A percentile compares a stretch with the other conserved stretches of the same genome.
Evolutionary conservation across 2,113 vertebrate genomes (phyloP).

Genomic region (Sinocyclocheilus grahami): DNA sequence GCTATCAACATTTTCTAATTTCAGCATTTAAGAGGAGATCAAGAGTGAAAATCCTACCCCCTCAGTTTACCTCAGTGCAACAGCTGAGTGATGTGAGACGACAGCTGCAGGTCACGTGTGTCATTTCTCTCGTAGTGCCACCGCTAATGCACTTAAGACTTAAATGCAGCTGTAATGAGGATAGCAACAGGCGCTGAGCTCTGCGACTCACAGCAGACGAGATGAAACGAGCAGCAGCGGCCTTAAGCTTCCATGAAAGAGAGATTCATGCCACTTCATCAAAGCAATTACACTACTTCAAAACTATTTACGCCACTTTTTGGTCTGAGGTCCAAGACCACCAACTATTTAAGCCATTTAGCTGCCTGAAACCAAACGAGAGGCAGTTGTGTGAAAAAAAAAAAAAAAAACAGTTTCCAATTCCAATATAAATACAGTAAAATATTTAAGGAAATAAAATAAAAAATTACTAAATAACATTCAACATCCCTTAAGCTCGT

Average conservation of each 20-base stretch:
- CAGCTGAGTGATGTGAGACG: constrained; percentile 64
- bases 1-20: constrained; percentile 72
- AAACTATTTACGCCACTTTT: constrained; percentile 25
- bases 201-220: constrained; percentile 34
- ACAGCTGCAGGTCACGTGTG: constrained; percentile 58
- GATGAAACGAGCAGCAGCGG: constrained; percentile 29
- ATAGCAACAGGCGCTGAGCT: constrained; percentile 7
- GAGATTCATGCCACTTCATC: constrained; percentile 2
- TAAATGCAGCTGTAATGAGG: constrained; percentile 42
- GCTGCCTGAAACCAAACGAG: constrained; percentile 4
- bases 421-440: not conserved
- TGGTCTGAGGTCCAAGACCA: constrained; percentile 25
- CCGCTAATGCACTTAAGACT: constrained; percentile 53
- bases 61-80: constrained; percentile 51
- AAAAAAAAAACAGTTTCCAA: not conserved
- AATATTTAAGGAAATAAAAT: not conserved
- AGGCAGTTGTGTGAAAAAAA: not conserved
- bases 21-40: constrained; percentile 51
- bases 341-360: constrained; percentile 8
- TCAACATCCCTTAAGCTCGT: not conserved
- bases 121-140: constrained; percentile 60
- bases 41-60: not conserved
- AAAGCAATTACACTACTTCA: constrained; percentile 9
- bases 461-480: not conserved
- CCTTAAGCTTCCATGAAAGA: constrained; percentile 14